Base-by-base conservation (phyloP, 2,797 vertebrate genomes). In the Acanthurus leucopareius region DNA sequence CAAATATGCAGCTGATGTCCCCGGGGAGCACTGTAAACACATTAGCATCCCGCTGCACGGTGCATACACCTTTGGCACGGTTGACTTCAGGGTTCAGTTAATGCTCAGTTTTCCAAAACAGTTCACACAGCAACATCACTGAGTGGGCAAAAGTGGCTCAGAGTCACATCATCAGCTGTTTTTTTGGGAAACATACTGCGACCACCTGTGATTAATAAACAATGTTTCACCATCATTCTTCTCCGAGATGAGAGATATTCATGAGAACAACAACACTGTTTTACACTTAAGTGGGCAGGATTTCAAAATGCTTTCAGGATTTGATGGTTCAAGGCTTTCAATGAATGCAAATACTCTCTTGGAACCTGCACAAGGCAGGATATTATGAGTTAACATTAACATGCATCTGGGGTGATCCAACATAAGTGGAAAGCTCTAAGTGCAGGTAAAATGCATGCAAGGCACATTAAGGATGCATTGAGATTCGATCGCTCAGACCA, bases 1-100 rank as follows among this genome's bases (percentile, higher is more conserved):
- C 56, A 78, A 73, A 80, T 84, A 68, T 75, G 75, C 75, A 75
- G 81, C 70, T 13, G 63, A 40, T 19, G 49, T 25, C 85, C 75
- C 65, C 7, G 19, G 69, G 82, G 66, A 75, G 19, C 60, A 52
- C 73, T 19, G 54, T 79, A 75, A 78, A 71, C 54, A 79, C 66
- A 32, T 85, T 80, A n/a, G 59, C 15, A 62, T 79, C 51, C 72
- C 6, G 6, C 44, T 69, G 53, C 51, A 49, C 47, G 40, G 75
- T 35, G 54, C 74, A 44, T 60, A 22, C 59, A 69, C 57, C 67
- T 77, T 79, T 28, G 17, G 45, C 53, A 40, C 7, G 38, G 28
- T 14, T 70, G 19, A n/a, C 51, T 75, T 32, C 54, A 73, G 52
- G 38, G 16, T 40, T 72, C 32, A 51, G 54, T 63, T 77, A 49